A percentile compares a stretch with the other conserved stretches of the same genome.
These are phyloP conservation scores for Bucorvus abyssinicus DNA, from an alignment of 2,797 vertebrate species.

Conservation along the genomic window DNA sequence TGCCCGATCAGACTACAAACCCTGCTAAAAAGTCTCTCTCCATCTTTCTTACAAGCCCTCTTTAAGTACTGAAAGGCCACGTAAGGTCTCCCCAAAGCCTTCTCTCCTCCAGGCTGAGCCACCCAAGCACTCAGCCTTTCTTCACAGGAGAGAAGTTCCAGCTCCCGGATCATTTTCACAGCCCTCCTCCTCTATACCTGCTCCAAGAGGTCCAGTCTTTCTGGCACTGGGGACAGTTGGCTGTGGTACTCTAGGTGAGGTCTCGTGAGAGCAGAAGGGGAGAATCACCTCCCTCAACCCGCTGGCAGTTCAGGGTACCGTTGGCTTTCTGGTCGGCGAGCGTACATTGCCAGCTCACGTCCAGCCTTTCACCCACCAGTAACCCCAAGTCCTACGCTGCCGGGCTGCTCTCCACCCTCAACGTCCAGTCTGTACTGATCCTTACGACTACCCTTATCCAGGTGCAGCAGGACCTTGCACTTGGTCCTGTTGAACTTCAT, in stretches of 20 bases:
- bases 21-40: background rate
- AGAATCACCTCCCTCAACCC: background rate
- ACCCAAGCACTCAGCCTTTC: background rate
- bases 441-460: background rate
- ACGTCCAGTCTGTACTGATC: background rate
- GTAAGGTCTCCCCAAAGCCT: background rate
- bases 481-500: background rate
- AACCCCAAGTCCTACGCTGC: background rate
- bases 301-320: fast-evolving
- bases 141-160: background rate
- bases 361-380: background rate
- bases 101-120: background rate
- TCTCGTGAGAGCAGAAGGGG: background rate
- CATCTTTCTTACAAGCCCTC: background rate
- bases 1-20: background rate
- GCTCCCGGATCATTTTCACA: background rate
- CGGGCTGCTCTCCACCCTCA: background rate
- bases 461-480: background rate
- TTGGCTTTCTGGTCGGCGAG: background rate
- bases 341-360: background rate
- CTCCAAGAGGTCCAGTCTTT: background rate
- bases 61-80: background rate
- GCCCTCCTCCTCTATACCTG: background rate
- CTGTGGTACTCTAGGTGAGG: background rate
- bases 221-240: background rate